Evolutionary conservation across 2,888 invertebrate species (phyloP), one percentile per base, ranked within the genome.

Genomic region (Platycheirus rosarum): DNA sequence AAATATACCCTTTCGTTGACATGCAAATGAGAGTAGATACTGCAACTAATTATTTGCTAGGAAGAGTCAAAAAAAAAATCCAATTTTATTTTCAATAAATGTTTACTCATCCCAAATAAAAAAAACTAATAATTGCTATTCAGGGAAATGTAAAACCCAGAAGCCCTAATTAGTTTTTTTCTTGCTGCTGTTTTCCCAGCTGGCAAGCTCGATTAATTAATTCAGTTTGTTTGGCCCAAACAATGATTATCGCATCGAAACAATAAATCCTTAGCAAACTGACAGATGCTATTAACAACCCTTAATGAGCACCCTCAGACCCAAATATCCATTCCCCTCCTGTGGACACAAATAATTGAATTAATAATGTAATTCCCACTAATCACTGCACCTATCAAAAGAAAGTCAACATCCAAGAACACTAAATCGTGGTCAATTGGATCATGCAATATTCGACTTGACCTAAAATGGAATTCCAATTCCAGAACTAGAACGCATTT

Each of bases 371-470:
- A 60, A n/a, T 35, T 40, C 37, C n/a, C n/a, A 57, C 37, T 69
- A 69, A 75, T 75, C 69, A 49, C 20, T 16, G 76, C 46, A 63
- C n/a, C n/a, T n/a, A 70, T 70, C 55, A 71, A 71, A 55, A 40
- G 6, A 23, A 40, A 40, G 40, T 2, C 44, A 32, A 32, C 6
- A 23, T 23, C 23, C 6, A 16, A 37, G 1, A 51, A 32, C 3
- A 35, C 3, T 2, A 37, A 55, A 78, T 66, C 44, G 44, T 18
- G 32, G 65, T 57, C 66, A 53, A 6, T 48, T 46, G 20, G 5
- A n/a, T 35, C 44, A 11, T 8, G n/a, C 13, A 53, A 55, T 9
- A 14, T 29, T 37, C 55, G 68, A 69, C 74, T 40, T 23, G 55
- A 8, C 55, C 63, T 26, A 42, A 37, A 57, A 62, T 35, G 11